Conservation (phyloP, 2,888 invertebrate genomes). For the Brachyptera risi region DNA sequence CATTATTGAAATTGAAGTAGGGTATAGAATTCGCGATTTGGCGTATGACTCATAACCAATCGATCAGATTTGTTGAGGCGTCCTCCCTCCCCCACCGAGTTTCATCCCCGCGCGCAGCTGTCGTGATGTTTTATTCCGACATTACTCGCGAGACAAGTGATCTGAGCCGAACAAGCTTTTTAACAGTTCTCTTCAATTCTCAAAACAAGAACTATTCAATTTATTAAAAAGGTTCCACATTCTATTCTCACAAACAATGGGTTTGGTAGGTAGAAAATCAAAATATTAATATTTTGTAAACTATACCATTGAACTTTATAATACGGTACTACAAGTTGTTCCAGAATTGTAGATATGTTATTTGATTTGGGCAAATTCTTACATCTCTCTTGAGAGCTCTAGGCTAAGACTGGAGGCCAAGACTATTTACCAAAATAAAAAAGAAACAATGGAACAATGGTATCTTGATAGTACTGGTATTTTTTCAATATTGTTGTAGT, state of each 20-base stretch:
- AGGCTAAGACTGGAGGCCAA: no score
- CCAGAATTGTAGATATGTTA: no score
- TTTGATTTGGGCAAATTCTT: no score
- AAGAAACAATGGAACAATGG: no score
- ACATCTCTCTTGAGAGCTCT: no score
- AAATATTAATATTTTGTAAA: background rate
- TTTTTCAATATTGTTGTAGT: no score
- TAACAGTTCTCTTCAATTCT: background rate
- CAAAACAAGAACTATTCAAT: background rate
- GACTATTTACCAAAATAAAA: no score
- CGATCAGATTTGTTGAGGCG: background rate
- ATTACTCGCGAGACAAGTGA: background rate
- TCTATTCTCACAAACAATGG: background rate
- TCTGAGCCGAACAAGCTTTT: background rate
- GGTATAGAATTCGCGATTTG: background rate
- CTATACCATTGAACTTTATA: background rate
- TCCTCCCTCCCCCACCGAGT: background rate
- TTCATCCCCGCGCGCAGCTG: constrained; percentile 6
- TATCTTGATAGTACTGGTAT: no score
- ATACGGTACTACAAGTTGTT: no score
- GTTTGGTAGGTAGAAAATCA: background rate
- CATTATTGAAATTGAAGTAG: no score
- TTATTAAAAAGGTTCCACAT: background rate
- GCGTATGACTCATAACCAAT: background rate
- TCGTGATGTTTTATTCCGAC: background rate